These are phyloP conservation scores for Berghia stephanieae DNA, from an alignment of 1,140 invertebrate species.

Conservation along the genomic window DNA sequence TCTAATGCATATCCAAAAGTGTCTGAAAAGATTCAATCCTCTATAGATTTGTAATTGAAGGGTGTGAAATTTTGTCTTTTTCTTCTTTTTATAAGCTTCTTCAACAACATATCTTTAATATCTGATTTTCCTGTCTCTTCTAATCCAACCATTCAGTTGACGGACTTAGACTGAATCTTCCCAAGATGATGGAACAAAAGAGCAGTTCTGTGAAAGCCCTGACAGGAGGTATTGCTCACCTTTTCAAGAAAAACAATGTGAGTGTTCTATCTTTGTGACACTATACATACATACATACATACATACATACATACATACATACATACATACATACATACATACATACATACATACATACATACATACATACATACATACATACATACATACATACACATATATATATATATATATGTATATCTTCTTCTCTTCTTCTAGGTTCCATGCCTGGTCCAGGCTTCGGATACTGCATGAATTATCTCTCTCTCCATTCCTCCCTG, in stretches of 20 bases:
- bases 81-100: too few relatives aligned
- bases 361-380: slow-evolving; percentile 17
- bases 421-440: neutral
- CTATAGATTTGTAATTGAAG: too few relatives aligned
- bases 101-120: too few relatives aligned
- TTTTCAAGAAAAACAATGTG: too few relatives aligned
- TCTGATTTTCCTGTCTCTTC: neutral
- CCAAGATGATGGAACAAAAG: too few relatives aligned
- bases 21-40: too few relatives aligned
- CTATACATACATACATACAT: slow-evolving; percentile 13
- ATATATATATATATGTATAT: neutral
- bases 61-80: too few relatives aligned
- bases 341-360: slow-evolving; percentile 24
- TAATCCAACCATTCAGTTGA: neutral
- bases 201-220: too few relatives aligned
- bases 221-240: too few relatives aligned
- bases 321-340: slow-evolving; percentile 25
- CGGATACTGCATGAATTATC: too few relatives aligned
- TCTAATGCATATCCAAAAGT: too few relatives aligned
- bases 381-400: slow-evolving; percentile 1
- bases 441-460: too few relatives aligned
- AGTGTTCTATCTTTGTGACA: neutral
- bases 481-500: neutral
- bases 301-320: slow-evolving; percentile 14
- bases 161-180: neutral